Conservation (phyloP, 2,888 invertebrate species). For the Dyspetes luteomarginatus region DNA sequence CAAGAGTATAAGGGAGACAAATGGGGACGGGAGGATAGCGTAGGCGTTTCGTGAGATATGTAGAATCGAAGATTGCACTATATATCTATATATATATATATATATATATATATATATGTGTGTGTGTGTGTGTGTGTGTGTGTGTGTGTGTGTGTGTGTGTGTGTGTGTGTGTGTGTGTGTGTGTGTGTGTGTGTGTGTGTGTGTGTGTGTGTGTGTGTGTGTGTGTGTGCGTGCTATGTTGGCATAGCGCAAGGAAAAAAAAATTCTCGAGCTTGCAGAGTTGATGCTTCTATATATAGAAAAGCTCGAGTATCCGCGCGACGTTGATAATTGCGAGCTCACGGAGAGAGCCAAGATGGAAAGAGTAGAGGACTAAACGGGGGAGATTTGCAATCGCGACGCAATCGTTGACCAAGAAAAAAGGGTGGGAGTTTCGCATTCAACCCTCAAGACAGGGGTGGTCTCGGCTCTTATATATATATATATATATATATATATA, state of each 20-base stretch:
- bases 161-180: too few species aligned
- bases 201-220: too few species aligned
- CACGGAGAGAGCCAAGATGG: conserved; percentile 57
- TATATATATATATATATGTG: too few species aligned
- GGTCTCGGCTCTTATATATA: not conserved
- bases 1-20: not conserved
- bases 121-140: too few species aligned
- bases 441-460: conserved; percentile 17
- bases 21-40: conserved; percentile 15
- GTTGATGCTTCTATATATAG: conserved; percentile 74
- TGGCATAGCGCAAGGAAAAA: conserved; percentile 75
- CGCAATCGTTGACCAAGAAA: conserved; percentile 42
- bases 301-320: conserved; percentile 71
- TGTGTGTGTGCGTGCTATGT: too few species aligned
- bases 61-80: conserved; percentile 32
- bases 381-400: conserved; percentile 56
- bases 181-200: too few species aligned
- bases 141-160: too few species aligned
- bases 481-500: conserved; percentile 6
- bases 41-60: not conserved
- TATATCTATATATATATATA: too few species aligned
- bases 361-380: not conserved
- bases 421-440: not conserved
- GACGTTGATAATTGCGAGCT: conserved; percentile 74
- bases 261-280: conserved; percentile 60